These are phyloP conservation scores for Callipepla squamata DNA, from an alignment of 2,113 vertebrate species.

Conservation along the genomic window DNA sequence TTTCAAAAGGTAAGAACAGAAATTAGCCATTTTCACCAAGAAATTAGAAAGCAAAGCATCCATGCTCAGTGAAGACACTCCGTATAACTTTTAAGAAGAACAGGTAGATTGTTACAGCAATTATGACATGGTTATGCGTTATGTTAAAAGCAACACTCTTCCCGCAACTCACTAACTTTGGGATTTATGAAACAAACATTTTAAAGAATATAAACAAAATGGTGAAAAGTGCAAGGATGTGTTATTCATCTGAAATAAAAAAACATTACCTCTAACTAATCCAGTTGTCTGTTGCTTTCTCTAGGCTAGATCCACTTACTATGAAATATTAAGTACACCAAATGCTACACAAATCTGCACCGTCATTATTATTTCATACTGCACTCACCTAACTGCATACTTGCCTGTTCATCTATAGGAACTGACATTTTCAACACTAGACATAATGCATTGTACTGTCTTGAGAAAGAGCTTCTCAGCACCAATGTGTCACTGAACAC, in stretches of 20 bases:
- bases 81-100: background rate
- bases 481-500: background rate
- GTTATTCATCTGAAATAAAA: background rate
- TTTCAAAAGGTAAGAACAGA: background rate
- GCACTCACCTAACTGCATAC: slow-evolving; percentile 9
- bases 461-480: slow-evolving; percentile 4
- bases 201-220: background rate
- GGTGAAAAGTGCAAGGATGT: background rate
- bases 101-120: rapidly evolving
- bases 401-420: background rate
- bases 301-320: background rate
- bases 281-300: background rate
- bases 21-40: background rate
- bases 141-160: background rate
- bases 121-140: background rate
- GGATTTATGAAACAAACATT: background rate
- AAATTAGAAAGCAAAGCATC: background rate
- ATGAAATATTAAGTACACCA: slow-evolving; percentile 41
- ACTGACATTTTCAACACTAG: slow-evolving; percentile 39
- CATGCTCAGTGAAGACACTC: background rate
- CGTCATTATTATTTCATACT: slow-evolving; percentile 48
- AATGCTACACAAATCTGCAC: slow-evolving; percentile 21
- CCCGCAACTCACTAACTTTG: rapidly evolving
- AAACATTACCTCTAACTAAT: background rate
- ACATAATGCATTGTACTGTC: slow-evolving; percentile 4